These are phyloP conservation scores for Hyalella azteca DNA, from an alignment of 2,888 invertebrate genomes.

Conservation along the genomic window DNA sequence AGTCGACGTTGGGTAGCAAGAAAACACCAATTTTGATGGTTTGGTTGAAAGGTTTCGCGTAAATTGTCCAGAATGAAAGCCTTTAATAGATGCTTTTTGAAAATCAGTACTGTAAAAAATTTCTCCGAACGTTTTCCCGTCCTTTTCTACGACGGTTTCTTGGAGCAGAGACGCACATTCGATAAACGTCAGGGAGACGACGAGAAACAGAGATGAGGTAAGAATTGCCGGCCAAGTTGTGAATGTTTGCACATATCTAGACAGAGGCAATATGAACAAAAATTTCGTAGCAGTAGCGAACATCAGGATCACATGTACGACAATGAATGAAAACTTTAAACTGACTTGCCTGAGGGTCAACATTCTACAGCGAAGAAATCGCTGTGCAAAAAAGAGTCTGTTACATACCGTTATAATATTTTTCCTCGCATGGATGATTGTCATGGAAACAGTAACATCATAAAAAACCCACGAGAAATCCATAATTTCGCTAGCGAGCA, in stretches of 20 bases:
- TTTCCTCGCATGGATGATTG: not conserved
- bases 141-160: not conserved
- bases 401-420: not conserved
- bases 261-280: too few species aligned
- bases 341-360: not conserved
- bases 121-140: slow-evolving; percentile 1
- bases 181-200: not conserved
- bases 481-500: not conserved
- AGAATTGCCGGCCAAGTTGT: not conserved
- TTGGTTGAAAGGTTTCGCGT: too few species aligned
- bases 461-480: not conserved
- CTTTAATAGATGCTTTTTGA: too few species aligned
- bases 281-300: not conserved
- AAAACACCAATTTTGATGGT: too few species aligned
- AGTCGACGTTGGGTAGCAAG: too few species aligned
- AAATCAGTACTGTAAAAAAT: too few species aligned
- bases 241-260: not conserved
- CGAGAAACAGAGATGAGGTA: not conserved
- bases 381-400: not conserved
- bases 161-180: not conserved
- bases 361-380: not conserved
- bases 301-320: not conserved
- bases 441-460: not conserved
- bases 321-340: not conserved
- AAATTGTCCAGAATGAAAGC: too few species aligned